A percentile compares a stretch with the other conserved stretches of the same genome.
Conservation (phyloP, 2,797 vertebrate species). For the Lateolabrax maculatus region DNA sequence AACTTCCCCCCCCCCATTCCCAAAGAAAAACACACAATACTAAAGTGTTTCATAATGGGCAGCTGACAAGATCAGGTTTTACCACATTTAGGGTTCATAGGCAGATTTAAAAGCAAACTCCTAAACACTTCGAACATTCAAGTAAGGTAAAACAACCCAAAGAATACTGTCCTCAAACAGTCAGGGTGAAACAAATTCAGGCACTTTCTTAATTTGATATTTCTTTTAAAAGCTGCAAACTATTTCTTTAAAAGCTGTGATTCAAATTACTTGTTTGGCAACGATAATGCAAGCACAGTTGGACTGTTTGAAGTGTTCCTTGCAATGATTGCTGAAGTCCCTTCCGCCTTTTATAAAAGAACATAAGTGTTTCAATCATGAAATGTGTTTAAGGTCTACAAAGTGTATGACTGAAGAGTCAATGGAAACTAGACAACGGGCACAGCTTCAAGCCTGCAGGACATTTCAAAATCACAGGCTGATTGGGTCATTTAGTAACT, state of each 20-base stretch:
- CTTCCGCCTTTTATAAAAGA: slow-evolving; percentile 74
- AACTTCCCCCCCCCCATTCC: slow-evolving; percentile 16
- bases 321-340: slow-evolving; percentile 68
- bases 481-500: slow-evolving; percentile 68
- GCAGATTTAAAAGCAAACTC: slow-evolving; percentile 93
- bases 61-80: slow-evolving; percentile 71
- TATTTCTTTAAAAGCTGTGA: slow-evolving; percentile 86
- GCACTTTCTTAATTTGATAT: slow-evolving; percentile 96
- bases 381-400: slow-evolving; percentile 72
- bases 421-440: slow-evolving; percentile 44
- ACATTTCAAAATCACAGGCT: slow-evolving; percentile 75
- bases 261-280: slow-evolving; percentile 89
- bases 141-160: slow-evolving; percentile 92
- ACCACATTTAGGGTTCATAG: slow-evolving; percentile 81
- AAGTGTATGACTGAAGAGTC: slow-evolving; percentile 57
- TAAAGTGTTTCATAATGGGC: slow-evolving; percentile 70
- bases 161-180: slow-evolving; percentile 91
- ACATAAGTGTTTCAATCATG: slow-evolving; percentile 55
- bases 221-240: slow-evolving; percentile 86
- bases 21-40: slow-evolving; percentile 48
- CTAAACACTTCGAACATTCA: slow-evolving; percentile 94
- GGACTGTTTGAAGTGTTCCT: slow-evolving; percentile 72
- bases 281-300: slow-evolving; percentile 78
- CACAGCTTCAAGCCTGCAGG: slow-evolving; percentile 67
- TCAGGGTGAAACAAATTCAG: slow-evolving; percentile 96